These are phyloP conservation scores for Petromus typicus DNA, from an alignment of 2,113 vertebrate genomes.

Conservation along the genomic window DNA sequence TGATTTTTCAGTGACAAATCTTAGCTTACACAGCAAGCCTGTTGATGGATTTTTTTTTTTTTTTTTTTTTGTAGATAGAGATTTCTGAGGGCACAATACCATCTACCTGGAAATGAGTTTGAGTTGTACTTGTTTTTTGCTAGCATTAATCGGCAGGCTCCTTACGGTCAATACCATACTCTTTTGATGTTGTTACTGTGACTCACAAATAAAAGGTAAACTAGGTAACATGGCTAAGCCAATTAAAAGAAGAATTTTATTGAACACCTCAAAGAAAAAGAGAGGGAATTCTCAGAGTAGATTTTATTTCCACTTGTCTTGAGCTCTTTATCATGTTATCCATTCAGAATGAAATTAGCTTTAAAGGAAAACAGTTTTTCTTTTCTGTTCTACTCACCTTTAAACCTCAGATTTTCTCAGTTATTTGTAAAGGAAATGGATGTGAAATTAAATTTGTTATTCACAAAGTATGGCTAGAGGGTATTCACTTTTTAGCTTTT, in stretches of 20 bases:
- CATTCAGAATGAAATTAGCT: constrained; percentile 41
- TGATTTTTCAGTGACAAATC: constrained; percentile 24
- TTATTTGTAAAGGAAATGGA: constrained; percentile 33
- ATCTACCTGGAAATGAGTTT: neutral
- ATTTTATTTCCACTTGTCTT: constrained; percentile 9
- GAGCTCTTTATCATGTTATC: neutral
- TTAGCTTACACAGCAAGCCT: constrained; percentile 5
- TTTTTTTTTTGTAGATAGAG: neutral
- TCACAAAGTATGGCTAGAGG: neutral
- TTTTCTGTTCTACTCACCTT: neutral
- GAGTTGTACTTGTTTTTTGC: neutral
- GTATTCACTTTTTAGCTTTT: neutral
- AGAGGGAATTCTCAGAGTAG: neutral
- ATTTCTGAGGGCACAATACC: neutral
- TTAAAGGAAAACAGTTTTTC: neutral
- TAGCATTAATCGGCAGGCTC: neutral
- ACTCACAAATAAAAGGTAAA: constrained; percentile 15
- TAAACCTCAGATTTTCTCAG: neutral
- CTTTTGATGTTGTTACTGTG: neutral
- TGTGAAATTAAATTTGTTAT: constrained; percentile 33
- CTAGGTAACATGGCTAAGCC: constrained; percentile 29
- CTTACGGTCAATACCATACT: neutral
- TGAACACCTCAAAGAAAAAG: constrained; percentile 2
- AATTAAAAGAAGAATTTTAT: constrained; percentile 42
- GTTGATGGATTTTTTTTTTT: neutral